Conservation (phyloP, 2,888 invertebrate species). For the Agrilus cyanescens region DNA sequence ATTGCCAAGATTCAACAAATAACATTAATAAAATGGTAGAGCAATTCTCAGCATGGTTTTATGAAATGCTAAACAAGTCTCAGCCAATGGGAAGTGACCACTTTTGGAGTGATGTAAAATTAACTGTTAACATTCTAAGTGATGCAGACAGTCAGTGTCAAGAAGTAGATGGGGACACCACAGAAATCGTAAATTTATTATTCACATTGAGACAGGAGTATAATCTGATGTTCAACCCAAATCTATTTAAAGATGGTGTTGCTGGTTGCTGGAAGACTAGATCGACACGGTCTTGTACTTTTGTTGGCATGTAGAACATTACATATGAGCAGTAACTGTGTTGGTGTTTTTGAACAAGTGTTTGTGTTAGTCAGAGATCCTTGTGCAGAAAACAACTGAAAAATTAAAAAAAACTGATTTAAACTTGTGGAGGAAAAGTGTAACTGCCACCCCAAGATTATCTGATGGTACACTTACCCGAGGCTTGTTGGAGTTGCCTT, state of each 20-base stretch:
- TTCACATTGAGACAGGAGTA: conserved; percentile 32
- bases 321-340: conserved; percentile 39
- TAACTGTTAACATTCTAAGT: conserved; percentile 27
- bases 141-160: conserved; percentile 19
- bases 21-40: conserved; percentile 37
- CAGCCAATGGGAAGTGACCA: conserved; percentile 37
- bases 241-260: conserved; percentile 43
- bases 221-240: conserved; percentile 47
- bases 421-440: conserved; percentile 31
- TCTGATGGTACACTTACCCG: conserved; percentile 11
- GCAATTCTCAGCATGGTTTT: conserved; percentile 50
- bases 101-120: conserved; percentile 42
- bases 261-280: conserved; percentile 44
- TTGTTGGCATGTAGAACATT: conserved; percentile 52
- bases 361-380: conserved; percentile 54
- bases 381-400: conserved; percentile 51
- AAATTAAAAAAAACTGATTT: conserved; percentile 48
- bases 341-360: conserved; percentile 53
- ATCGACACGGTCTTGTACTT: conserved; percentile 49
- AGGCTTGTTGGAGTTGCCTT: conserved; percentile 9
- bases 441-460: conserved; percentile 14
- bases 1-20: too few species aligned
- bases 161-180: conserved; percentile 24
- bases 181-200: conserved; percentile 32
- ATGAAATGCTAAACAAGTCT: conserved; percentile 34